Evolutionary conservation across 1,140 invertebrate species (phyloP).

Genomic region (Nephila pilipes): DNA sequence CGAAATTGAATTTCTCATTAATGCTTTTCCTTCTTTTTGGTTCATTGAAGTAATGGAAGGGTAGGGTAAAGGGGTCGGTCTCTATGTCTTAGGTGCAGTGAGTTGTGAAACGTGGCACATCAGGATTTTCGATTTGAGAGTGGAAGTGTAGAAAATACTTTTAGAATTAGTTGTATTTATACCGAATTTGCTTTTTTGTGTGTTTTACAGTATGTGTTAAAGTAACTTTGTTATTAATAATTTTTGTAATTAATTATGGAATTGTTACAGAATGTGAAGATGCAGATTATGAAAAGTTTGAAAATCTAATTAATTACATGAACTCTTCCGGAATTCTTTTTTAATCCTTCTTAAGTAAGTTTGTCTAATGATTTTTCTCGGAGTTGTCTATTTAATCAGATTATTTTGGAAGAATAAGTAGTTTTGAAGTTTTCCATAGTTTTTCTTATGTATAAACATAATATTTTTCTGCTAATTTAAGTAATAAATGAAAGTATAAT

Average conservation of each 20-base stretch:
- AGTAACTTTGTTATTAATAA: background rate
- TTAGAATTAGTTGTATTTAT: background rate
- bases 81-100: background rate
- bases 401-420: no score
- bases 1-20: constrained; percentile 71
- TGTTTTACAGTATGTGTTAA: background rate
- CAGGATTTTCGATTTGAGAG: background rate
- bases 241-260: background rate
- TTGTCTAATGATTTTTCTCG: no score
- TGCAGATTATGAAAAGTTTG: no score
- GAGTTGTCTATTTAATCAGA: no score
- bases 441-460: no score
- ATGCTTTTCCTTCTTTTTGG: constrained; percentile 23
- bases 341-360: no score
- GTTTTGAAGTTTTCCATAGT: no score
- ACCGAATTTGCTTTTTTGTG: no score
- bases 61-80: background rate
- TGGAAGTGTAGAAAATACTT: background rate
- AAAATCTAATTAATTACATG: no score
- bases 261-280: background rate
- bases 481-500: no score
- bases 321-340: no score
- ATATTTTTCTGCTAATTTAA: no score
- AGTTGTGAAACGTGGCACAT: background rate
- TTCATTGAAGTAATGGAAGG: background rate